Conservation (phyloP, 2,113 vertebrate genomes). For the Ciconia maguari region DNA sequence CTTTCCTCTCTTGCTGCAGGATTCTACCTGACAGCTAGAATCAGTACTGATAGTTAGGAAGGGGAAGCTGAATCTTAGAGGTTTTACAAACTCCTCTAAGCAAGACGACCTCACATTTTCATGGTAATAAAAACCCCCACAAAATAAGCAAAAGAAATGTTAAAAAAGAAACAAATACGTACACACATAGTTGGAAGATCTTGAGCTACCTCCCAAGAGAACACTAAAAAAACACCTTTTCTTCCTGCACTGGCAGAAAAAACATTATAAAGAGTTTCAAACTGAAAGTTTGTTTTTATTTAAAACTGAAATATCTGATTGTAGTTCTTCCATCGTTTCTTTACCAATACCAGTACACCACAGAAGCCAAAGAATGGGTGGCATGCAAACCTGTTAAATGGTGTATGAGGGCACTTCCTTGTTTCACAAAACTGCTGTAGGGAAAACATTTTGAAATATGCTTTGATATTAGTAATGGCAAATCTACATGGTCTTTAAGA, state of each 20-base stretch:
- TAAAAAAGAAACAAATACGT: conserved; percentile 12
- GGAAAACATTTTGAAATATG: not conserved
- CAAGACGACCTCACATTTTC: conserved; percentile 17
- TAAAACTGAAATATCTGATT: not conserved
- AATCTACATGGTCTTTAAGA: not conserved
- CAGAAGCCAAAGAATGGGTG: not conserved
- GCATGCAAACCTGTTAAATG: not conserved
- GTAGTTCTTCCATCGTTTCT: not conserved
- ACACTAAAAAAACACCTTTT: conserved; percentile 3
- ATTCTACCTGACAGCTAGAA: conserved; percentile 49
- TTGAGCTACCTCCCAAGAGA: conserved; percentile 36
- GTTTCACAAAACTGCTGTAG: not conserved
- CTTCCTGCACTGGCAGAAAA: not conserved
- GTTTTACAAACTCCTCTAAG: conserved; percentile 52
- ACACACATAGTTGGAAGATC: conserved; percentile 17
- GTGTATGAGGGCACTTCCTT: not conserved
- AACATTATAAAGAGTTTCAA: not conserved
- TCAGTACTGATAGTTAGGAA: conserved; percentile 32
- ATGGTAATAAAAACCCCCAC: not conserved
- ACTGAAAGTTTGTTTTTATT: conserved; percentile 1
- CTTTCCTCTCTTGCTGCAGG: conserved; percentile 57
- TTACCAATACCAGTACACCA: not conserved
- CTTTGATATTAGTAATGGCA: not conserved
- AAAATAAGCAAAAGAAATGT: not conserved
- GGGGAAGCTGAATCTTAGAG: conserved; percentile 12